Evolutionary conservation across 2,797 vertebrate genomes (phyloP).

Genomic region (Melanogrammus aeglefinus): DNA sequence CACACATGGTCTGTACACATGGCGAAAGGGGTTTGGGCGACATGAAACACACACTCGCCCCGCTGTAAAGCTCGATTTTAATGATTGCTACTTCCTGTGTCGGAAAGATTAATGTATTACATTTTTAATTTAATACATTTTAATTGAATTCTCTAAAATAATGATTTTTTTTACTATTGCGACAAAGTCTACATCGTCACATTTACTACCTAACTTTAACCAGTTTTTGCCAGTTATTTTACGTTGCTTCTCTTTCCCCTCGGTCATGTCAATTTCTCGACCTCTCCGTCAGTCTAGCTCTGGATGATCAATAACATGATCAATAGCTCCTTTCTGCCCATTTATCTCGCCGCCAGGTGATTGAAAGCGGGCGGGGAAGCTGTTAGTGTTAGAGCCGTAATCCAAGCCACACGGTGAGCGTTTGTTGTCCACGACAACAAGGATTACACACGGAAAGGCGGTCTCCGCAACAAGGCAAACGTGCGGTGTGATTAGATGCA

Average conservation of each 20-base stretch:
- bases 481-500: constrained; percentile 44
- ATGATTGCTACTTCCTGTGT: background rate
- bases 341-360: constrained; percentile 5
- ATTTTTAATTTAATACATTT: too few species aligned
- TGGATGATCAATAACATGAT: too few species aligned
- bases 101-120: too few species aligned
- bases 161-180: background rate
- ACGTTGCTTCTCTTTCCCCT: background rate
- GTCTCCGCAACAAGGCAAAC: constrained; percentile 6
- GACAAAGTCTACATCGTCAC: background rate
- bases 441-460: constrained; percentile 25
- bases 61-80: background rate
- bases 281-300: background rate
- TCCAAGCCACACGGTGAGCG: constrained; percentile 21
- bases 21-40: background rate
- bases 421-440: background rate
- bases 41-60: background rate
- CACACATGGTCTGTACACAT: constrained; percentile 11
- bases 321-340: too few species aligned
- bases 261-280: background rate
- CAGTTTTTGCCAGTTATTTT: background rate
- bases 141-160: too few species aligned
- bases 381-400: constrained; percentile 34
- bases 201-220: too few species aligned
- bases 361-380: constrained; percentile 22